Conservation (phyloP, 2,113 vertebrate genomes). For the Forbesichthys agassizii region DNA sequence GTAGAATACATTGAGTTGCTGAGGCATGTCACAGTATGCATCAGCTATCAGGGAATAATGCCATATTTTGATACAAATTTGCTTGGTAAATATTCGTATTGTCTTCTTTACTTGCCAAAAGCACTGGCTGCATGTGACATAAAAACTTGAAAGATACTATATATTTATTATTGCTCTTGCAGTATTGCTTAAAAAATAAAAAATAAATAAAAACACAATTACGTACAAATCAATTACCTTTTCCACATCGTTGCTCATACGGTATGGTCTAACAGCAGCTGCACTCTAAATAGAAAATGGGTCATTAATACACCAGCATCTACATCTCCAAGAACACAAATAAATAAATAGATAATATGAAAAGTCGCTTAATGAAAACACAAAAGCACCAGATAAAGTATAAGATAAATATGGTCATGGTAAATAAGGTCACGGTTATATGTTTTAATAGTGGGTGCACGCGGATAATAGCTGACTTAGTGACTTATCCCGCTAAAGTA, state of each 20-base stretch:
- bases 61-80: conserved; percentile 73
- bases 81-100: conserved; percentile 64
- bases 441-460: conserved; percentile 20
- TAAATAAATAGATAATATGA: conserved; percentile 8
- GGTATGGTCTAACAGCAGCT: not conserved
- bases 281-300: conserved; percentile 5
- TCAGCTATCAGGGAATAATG: conserved; percentile 74
- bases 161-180: not conserved
- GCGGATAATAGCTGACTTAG: conserved; percentile 27
- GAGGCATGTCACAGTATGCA: conserved; percentile 71
- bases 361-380: not conserved
- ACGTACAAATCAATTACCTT: not conserved
- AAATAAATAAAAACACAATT: not conserved
- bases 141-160: conserved; percentile 6
- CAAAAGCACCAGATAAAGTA: not conserved
- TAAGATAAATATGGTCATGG: conserved; percentile 14
- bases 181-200: not conserved
- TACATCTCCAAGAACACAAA: conserved; percentile 5
- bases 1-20: conserved; percentile 73
- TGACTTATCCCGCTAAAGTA: conserved; percentile 59
- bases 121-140: not conserved
- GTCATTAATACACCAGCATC: conserved; percentile 10
- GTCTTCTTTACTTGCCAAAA: conserved; percentile 26
- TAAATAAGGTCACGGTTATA: conserved; percentile 22
- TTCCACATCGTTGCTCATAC: not conserved